Conservation (phyloP, 1,140 invertebrate species). For the Sitobion miscanthi region DNA sequence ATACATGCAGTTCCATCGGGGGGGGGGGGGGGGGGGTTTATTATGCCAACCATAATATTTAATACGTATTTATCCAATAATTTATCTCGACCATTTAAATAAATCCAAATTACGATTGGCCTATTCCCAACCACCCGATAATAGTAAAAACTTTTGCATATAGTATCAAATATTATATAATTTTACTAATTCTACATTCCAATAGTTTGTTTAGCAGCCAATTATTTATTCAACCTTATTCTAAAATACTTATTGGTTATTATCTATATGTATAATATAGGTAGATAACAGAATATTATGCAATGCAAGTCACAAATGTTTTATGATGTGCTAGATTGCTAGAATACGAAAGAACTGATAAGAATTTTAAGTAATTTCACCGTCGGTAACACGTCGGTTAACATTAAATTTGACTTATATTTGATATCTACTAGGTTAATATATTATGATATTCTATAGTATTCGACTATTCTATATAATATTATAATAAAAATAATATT, state of each 20-base stretch:
- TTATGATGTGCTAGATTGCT: background rate
- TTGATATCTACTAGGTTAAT: background rate
- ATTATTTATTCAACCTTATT: background rate
- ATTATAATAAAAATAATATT: background rate
- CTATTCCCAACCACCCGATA: background rate
- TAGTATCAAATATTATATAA: background rate
- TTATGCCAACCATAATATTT: too few species aligned
- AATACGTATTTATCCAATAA: background rate
- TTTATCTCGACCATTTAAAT: background rate
- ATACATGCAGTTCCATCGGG: too few species aligned
- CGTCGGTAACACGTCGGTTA: background rate
- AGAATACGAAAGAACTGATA: background rate
- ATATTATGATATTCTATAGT: too few species aligned
- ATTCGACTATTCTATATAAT: background rate
- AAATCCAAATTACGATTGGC: background rate
- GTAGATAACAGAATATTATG: background rate
- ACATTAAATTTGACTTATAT: background rate
- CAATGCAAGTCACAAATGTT: background rate
- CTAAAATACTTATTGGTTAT: background rate
- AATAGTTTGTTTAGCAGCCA: background rate
- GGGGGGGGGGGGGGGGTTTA: background rate
- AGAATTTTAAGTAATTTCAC: conserved; percentile 8
- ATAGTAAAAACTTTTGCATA: background rate
- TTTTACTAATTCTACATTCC: background rate
- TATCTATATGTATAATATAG: background rate